Evolutionary conservation across 2,888 invertebrate genomes (phyloP).

Genomic region (Drosophila mimetica): DNA sequence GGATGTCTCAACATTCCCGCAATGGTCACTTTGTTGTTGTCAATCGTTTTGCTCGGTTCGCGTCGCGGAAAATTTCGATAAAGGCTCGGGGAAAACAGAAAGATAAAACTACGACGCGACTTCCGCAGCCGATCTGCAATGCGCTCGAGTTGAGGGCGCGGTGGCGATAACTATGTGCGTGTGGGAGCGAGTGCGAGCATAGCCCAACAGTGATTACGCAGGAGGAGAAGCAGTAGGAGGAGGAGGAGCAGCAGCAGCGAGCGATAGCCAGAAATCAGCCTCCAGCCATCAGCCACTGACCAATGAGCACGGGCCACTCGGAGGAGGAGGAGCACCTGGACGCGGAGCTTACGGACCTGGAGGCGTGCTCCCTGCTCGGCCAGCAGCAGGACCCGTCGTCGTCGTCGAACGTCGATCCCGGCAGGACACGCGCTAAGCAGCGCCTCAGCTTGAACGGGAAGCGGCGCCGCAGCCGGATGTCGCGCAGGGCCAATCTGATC

Average conservation of each 20-base stretch:
- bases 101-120: slow-evolving; percentile 19
- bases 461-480: slow-evolving; percentile 82
- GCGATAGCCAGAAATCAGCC: slow-evolving; percentile 13
- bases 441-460: slow-evolving; percentile 75
- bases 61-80: slow-evolving; percentile 20
- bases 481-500: slow-evolving; percentile 84
- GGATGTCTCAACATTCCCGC: not conserved
- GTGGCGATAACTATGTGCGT: slow-evolving; percentile 27
- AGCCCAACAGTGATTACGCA: slow-evolving; percentile 18
- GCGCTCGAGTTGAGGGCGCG: slow-evolving; percentile 38
- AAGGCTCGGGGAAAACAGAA: slow-evolving; percentile 14
- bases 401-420: slow-evolving; percentile 42
- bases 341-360: slow-evolving; percentile 34
- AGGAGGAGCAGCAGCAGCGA: slow-evolving; percentile 1
- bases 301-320: slow-evolving; percentile 57
- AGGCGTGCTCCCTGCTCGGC: slow-evolving; percentile 75
- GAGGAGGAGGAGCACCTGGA: slow-evolving; percentile 36
- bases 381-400: slow-evolving; percentile 55
- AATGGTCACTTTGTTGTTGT: slow-evolving; percentile 29
- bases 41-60: slow-evolving; percentile 14
- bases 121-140: slow-evolving; percentile 31
- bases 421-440: slow-evolving; percentile 77
- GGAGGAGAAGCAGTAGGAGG: slow-evolving; percentile 3
- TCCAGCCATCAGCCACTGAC: slow-evolving; percentile 34
- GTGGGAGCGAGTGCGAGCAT: slow-evolving; percentile 25